Conservation (phyloP, 2,797 vertebrate genomes). For the Typhlichthys subterraneus region DNA sequence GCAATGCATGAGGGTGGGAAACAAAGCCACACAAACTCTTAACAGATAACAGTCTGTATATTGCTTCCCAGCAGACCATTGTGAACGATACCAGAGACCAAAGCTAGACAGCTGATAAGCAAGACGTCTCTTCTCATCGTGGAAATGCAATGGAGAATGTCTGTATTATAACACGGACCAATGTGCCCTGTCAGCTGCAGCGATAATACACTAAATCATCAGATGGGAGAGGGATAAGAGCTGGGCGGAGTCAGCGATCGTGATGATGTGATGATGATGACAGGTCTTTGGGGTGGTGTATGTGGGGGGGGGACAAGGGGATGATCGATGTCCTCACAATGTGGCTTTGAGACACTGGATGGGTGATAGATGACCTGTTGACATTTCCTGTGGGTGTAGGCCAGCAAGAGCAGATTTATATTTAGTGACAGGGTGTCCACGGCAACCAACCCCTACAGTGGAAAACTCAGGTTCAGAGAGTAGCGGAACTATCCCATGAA, state of each 20-base stretch:
- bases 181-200: constrained; percentile 48
- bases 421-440: constrained; percentile 34
- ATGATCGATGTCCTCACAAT: constrained; percentile 61
- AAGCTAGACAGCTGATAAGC: constrained; percentile 20
- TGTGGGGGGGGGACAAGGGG: constrained; percentile 16
- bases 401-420: constrained; percentile 48
- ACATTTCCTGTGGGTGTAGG: constrained; percentile 39
- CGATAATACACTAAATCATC: constrained; percentile 61
- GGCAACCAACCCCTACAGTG: constrained; percentile 18
- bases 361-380: constrained; percentile 62
- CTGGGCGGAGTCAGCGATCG: constrained; percentile 1
- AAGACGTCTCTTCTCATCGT: constrained; percentile 30
- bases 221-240: constrained; percentile 28
- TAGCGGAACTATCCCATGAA: background rate
- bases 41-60: too few species aligned
- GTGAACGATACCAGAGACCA: background rate
- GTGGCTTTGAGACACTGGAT: constrained; percentile 24
- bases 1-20: too few species aligned
- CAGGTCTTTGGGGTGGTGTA: constrained; percentile 32
- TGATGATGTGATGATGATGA: constrained; percentile 52
- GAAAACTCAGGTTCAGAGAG: background rate
- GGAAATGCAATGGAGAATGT: constrained; percentile 33
- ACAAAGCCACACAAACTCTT: too few species aligned
- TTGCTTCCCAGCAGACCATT: too few species aligned
- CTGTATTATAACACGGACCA: constrained; percentile 58